Base-by-base conservation (phyloP, 2,888 invertebrate species). In the Atherix ibis region DNA sequence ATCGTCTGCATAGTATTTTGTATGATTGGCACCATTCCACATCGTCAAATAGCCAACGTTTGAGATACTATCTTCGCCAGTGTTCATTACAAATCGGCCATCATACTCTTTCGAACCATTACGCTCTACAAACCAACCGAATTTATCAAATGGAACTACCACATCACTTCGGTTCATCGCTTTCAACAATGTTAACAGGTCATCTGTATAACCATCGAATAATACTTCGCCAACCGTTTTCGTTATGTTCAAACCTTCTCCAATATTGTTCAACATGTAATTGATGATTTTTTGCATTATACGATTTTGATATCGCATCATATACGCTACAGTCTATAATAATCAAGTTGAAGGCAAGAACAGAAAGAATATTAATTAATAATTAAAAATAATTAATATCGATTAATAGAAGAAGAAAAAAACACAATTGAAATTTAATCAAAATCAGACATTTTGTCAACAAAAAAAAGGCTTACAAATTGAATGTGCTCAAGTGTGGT, bases 91-190 rank as follows among this genome's bases (percentile, higher is more conserved):
- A 50, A 78, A 83, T 1, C 68, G 62, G 1, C 88, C 88, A 54
- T 88, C 88, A 50, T 70, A 83, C 1, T 68, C 67, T 19, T 66
- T 55, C 0, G 81, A 78, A 18, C 63, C 66, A 54, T 88, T 88
- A 43, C 87, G 73, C 77, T 85, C 64, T 6, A 56, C 66, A 53
- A 91, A 83, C 82, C 88, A 87, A 8, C 81, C 91, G 56, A 92
- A 89, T 48, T 71, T 78, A 19, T 71, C 73, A 46, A 68, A 79
- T 0, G 82, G 82, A 44, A 84, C 68, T 2, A 61, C 43, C 19
- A 59, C 53, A 40, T 44, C 45, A 2, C 53, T 31, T 56, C 16
- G 71, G 48, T 43, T 75, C 56, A 25, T 77, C 43, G 45, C 66
- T 53, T 27, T 61, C 35, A 26, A 68, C 66, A 40, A 77, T 45